Evolutionary conservation across 2,888 invertebrate genomes (phyloP), one percentile per base, ranked within the genome.

Genomic region (Zhengitettix transpicula): DNA sequence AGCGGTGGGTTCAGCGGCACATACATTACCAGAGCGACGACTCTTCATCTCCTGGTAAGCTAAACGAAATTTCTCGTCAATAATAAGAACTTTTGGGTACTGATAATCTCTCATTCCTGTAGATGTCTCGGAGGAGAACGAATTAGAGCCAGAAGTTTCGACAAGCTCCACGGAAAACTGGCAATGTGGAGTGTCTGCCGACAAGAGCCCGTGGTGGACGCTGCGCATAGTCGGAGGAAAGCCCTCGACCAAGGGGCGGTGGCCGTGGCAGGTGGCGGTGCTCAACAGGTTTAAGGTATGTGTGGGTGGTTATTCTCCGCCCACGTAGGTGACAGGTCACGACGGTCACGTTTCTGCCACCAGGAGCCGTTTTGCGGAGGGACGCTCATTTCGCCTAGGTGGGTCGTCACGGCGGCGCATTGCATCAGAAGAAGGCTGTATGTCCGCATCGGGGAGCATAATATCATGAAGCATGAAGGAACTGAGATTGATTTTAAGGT

Each of bases 221-320:
- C 53, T 60, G 42, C 81, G 87, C 66, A 94, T 95, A 62, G 89
- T 95, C 60, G 95, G 95, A 0, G 95, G 95, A 1, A 77, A 82
- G 58, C 85, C 89, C 52, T 81, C 91, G 0, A 77, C 80, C 12
- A 85, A 82, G 56, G 88, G 91, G 51, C 87, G 86, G 69, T 96
- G 95, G 94, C 92, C 93, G 0, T 95, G 95, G 94, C 93, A 94
- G 75, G 92, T 91, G 17, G 93, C 89, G 58, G 83, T 96, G 58
- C 78, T 95, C 61, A 94, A 93, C 72, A 79, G 85, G 68, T 85
- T 82, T 72, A 84, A 84, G 78, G 89, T 88, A 73, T 71, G 73
- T 69, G 58, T 3, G 3, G 16, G 10, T 16, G 5, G 11, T 3
- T 1, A 16, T 15, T 11, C 52, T 52, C 52, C 9, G n/a, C 16